Evolutionary conservation across 1,140 invertebrate species (phyloP).

Genomic region (Macrotrachela quadricornifera): DNA sequence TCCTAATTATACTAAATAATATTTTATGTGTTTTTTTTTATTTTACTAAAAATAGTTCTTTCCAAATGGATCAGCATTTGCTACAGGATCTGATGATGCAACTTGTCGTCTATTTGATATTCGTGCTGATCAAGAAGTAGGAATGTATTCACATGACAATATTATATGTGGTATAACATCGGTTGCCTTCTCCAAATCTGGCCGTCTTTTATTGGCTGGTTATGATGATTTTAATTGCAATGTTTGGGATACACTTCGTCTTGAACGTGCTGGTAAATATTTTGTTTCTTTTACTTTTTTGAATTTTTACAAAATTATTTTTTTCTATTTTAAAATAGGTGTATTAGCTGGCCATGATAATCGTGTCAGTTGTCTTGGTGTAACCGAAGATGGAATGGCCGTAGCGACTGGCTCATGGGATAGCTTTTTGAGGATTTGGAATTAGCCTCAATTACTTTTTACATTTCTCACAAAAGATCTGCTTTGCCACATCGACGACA

Average conservation of each 20-base stretch:
- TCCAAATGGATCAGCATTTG: slow-evolving; percentile 83
- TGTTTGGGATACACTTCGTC: slow-evolving; percentile 95
- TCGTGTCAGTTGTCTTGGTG: slow-evolving; percentile 78
- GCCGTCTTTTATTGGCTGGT: slow-evolving; percentile 74
- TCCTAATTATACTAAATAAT: too few relatives aligned
- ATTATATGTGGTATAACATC: slow-evolving; percentile 96
- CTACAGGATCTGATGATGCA: slow-evolving; percentile 89
- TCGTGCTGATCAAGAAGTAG: slow-evolving; percentile 71
- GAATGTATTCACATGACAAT: slow-evolving; percentile 93
- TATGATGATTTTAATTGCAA: slow-evolving; percentile 98
- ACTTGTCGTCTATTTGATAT: slow-evolving; percentile 93
- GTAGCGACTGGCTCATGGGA: slow-evolving; percentile 92
- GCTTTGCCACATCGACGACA: too few relatives aligned
- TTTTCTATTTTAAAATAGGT: slow-evolving; percentile 38
- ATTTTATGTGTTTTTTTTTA: too few relatives aligned
- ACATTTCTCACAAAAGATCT: too few relatives aligned
- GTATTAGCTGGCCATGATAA: slow-evolving; percentile 89
- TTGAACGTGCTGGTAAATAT: slow-evolving; percentile 68
- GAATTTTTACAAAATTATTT: too few relatives aligned
- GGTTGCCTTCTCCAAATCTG: slow-evolving; percentile 87
- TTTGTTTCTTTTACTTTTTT: not conserved
- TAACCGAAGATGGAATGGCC: slow-evolving; percentile 90
- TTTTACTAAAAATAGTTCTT: slow-evolving; percentile 71
- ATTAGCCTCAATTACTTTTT: slow-evolving; percentile 39
- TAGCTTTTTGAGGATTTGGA: slow-evolving; percentile 91